Percentiles rank a stretch among this genome's conserved stretches.
Evolutionary conservation across 1,140 invertebrate genomes (phyloP).

Genomic region (Paracyclopina nana): DNA sequence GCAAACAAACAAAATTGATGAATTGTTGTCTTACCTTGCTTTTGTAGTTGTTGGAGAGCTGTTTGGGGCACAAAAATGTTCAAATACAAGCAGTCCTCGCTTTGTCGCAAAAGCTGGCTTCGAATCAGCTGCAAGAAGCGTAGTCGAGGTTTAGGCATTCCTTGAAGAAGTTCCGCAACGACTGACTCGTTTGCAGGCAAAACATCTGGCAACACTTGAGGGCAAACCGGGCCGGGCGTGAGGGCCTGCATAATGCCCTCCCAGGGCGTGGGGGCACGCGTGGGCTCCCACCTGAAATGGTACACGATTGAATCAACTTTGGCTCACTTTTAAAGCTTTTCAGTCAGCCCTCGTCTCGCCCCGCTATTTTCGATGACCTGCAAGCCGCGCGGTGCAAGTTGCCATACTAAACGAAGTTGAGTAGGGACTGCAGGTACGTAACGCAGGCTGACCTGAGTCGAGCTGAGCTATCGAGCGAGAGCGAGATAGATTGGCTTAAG

Average conservation of each 20-base stretch:
- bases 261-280: constrained; percentile 68
- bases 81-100: constrained; percentile 11
- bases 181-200: constrained; percentile 29
- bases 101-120: constrained; percentile 3
- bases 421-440: too few relatives aligned
- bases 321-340: too few relatives aligned
- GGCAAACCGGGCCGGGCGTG: constrained; percentile 64
- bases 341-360: too few relatives aligned
- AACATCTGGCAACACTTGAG: constrained; percentile 63
- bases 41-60: too few relatives aligned
- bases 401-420: too few relatives aligned
- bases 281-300: constrained; percentile 32
- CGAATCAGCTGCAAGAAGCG: neutral
- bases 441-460: too few relatives aligned
- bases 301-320: neutral
- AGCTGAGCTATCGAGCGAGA: too few relatives aligned
- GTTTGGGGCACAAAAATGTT: constrained; percentile 13
- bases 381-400: too few relatives aligned
- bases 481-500: too few relatives aligned
- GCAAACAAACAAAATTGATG: too few relatives aligned
- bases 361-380: too few relatives aligned
- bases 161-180: too few relatives aligned
- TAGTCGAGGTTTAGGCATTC: constrained; percentile 3
- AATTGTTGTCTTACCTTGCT: constrained; percentile 1
- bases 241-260: constrained; percentile 55